Evolutionary conservation across 2,797 vertebrate species (phyloP).

Genomic region (Sebastes cheni): DNA sequence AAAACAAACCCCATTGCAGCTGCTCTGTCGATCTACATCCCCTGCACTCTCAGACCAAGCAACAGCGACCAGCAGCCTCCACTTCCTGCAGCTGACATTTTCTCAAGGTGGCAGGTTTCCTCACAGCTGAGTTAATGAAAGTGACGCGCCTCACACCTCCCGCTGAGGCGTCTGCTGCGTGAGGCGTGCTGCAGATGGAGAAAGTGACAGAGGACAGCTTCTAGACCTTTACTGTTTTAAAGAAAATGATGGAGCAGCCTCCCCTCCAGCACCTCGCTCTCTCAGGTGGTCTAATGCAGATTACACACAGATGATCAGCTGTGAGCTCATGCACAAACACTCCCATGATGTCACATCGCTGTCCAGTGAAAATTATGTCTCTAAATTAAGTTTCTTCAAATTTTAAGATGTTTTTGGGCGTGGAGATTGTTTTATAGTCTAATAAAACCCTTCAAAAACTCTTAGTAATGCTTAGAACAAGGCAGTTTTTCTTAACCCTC

Average conservation of each 20-base stretch:
- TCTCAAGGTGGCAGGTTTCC: conserved; percentile 55
- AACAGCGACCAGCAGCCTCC: conserved; percentile 16
- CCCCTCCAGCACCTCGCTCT: background rate
- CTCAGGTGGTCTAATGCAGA: conserved; percentile 23
- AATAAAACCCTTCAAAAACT: background rate
- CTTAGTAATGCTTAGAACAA: background rate
- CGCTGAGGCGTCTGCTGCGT: conserved; percentile 3
- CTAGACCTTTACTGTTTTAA: conserved; percentile 9
- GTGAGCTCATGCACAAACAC: conserved; percentile 3
- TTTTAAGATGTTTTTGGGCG: background rate
- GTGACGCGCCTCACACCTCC: conserved; percentile 21
- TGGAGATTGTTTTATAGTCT: background rate
- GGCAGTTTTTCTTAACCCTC: background rate
- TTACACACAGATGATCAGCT: conserved; percentile 9
- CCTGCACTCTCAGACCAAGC: conserved; percentile 24
- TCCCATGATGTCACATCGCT: conserved; percentile 9
- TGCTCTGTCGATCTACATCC: background rate
- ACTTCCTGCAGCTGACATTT: conserved; percentile 35
- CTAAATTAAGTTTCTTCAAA: background rate
- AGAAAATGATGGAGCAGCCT: background rate
- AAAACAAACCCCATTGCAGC: background rate
- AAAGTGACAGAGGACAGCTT: conserved; percentile 27
- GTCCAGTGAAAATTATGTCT: background rate
- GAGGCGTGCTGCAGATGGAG: conserved; percentile 12
- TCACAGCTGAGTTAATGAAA: conserved; percentile 37